Conservation (phyloP, 2,113 vertebrate genomes). For the Hyperopisus bebe region DNA sequence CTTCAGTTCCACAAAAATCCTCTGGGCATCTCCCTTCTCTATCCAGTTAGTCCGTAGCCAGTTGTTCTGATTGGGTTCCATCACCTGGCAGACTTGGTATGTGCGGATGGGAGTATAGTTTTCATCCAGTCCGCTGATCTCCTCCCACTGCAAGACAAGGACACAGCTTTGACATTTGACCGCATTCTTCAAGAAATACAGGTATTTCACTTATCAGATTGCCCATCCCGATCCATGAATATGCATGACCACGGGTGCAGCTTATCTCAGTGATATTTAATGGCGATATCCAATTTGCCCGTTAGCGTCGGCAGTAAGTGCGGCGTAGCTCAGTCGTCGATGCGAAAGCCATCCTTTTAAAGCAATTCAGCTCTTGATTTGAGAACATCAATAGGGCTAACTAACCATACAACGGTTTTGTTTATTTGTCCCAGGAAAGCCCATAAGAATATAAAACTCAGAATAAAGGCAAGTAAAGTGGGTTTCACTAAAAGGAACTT, state of each 20-base stretch:
- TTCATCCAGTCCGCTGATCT: slow-evolving; percentile 98
- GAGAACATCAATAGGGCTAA: not conserved
- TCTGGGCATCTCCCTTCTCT: slow-evolving; percentile 92
- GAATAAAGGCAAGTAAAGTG: not conserved
- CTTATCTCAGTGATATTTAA: slow-evolving; percentile 11
- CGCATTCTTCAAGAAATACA: not conserved
- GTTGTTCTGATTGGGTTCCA: slow-evolving; percentile 99
- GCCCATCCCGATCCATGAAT: not conserved
- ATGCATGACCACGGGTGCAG: not conserved
- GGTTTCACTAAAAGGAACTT: not conserved
- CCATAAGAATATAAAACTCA: not conserved
- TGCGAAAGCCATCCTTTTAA: not conserved
- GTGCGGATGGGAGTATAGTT: slow-evolving; percentile 98
- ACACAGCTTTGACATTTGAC: not conserved
- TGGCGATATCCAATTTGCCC: not conserved
- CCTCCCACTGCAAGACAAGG: slow-evolving; percentile 85
- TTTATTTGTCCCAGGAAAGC: not conserved
- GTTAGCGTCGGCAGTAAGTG: not conserved
- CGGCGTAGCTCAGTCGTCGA: not conserved
- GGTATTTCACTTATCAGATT: not conserved
- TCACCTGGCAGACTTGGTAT: slow-evolving; percentile 98
- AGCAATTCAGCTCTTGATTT: not conserved
- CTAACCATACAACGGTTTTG: not conserved
- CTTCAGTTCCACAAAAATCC: slow-evolving; percentile 99
- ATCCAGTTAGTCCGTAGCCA: slow-evolving; percentile 99